Evolutionary conservation across 2,888 invertebrate species (phyloP).

Genomic region (Netelia melanura): DNA sequence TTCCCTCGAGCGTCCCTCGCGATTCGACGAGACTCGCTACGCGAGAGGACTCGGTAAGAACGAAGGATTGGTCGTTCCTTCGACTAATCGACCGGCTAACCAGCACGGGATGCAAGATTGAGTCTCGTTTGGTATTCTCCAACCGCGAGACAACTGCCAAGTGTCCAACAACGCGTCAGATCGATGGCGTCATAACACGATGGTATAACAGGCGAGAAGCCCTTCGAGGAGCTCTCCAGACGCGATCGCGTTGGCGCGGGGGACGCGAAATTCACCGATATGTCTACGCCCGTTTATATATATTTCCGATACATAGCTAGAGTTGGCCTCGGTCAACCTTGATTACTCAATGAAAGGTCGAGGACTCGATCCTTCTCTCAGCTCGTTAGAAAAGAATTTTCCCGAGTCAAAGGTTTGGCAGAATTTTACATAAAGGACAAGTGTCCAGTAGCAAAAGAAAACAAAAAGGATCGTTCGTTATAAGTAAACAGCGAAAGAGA

Average conservation of each 20-base stretch:
- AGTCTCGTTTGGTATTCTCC: constrained; percentile 8
- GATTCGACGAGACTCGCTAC: neutral
- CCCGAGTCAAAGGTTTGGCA: neutral
- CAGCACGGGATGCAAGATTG: neutral
- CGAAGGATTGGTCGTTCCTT: neutral
- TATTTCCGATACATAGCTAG: neutral
- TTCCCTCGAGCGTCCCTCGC: neutral
- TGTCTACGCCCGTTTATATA: neutral
- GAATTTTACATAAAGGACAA: neutral
- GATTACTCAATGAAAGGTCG: neutral
- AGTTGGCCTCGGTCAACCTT: neutral
- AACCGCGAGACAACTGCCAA: constrained; percentile 67
- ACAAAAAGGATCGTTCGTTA: neutral
- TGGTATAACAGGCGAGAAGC: constrained; percentile 77
- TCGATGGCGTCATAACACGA: constrained; percentile 82
- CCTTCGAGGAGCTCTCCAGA: constrained; percentile 50
- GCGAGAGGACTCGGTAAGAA: constrained; percentile 17
- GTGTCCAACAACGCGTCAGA: constrained; percentile 75
- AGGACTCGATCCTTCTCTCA: no score
- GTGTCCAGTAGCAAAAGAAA: neutral
- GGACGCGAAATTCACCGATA: constrained; percentile 28
- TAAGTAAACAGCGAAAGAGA: neutral
- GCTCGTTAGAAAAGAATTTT: no score
- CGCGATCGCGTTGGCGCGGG: constrained; percentile 20
- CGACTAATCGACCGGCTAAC: constrained; percentile 22